These are phyloP conservation scores for Eutrigla gurnardus DNA, from an alignment of 2,797 vertebrate genomes.

Conservation along the genomic window DNA sequence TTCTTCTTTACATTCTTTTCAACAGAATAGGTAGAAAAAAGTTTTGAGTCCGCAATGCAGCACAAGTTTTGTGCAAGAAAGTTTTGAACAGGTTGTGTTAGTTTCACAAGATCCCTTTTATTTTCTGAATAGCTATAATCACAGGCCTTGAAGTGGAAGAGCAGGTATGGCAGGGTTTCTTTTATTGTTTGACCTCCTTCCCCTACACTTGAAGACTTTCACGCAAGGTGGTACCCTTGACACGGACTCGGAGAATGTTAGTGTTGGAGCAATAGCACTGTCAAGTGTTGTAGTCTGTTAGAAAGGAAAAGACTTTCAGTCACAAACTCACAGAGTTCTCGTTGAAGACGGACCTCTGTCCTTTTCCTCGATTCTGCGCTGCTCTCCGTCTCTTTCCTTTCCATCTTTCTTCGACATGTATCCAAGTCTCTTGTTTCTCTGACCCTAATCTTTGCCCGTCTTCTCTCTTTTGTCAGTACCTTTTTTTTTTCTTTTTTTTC, in stretches of 20 bases:
- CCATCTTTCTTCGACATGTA: neutral
- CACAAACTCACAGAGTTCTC: slow-evolving; percentile 17
- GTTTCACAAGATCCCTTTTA: neutral
- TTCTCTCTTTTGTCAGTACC: neutral
- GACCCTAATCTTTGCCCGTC: neutral
- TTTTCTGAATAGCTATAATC: slow-evolving; percentile 1
- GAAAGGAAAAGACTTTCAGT: slow-evolving; percentile 28
- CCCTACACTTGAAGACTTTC: slow-evolving; percentile 28
- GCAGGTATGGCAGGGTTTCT: neutral
- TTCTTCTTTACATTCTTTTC: neutral
- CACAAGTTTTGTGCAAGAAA: neutral
- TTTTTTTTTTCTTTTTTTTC: neutral
- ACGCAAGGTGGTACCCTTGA: slow-evolving; percentile 33
- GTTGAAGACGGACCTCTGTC: slow-evolving; percentile 2
- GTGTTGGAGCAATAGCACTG: slow-evolving; percentile 22
- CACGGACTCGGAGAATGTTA: slow-evolving; percentile 30
- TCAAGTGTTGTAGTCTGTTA: slow-evolving; percentile 40
- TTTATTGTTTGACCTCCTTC: slow-evolving; percentile 19
- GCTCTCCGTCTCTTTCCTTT: slow-evolving; percentile 1
- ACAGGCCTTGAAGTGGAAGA: slow-evolving; percentile 4
- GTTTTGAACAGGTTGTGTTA: slow-evolving; percentile 6
- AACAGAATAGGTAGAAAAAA: neutral
- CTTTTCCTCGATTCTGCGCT: neutral
- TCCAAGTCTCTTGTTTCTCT: neutral
- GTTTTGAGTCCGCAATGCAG: neutral